phyloP scores from a whole-genome alignment of 2,113 vertebrate species.

The Pseudorectes ferrugineus region DNA sequence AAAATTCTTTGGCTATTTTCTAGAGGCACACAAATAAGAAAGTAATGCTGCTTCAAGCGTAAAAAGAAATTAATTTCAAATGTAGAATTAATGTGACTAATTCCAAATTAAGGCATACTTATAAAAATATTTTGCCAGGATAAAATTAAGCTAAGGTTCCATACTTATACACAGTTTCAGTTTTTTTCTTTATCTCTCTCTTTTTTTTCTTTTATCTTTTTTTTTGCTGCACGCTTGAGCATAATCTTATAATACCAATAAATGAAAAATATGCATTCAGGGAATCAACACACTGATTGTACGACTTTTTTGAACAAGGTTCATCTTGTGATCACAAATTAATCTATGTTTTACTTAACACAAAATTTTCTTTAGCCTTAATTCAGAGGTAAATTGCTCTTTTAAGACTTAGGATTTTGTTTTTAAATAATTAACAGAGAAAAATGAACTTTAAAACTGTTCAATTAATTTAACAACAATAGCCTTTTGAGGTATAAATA shows the following conservation, averaged over 20 bases:
- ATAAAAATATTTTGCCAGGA: neutral
- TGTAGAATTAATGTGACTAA: neutral
- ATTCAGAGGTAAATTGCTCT: neutral
- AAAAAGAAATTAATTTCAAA: neutral
- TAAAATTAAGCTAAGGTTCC: neutral
- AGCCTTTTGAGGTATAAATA: neutral
- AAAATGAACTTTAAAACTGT: neutral
- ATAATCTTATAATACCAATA: neutral
- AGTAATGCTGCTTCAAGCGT: neutral
- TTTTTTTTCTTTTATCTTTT: neutral
- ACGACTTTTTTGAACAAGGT: neutral
- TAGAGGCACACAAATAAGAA: neutral
- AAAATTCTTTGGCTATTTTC: neutral
- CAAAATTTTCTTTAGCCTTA: neutral
- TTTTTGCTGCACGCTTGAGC: neutral
- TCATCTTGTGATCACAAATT: neutral
- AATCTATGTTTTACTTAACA: slow-evolving; percentile 10
- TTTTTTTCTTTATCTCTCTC: neutral
- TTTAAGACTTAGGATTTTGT: neutral
- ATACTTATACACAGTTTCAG: neutral
- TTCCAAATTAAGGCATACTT: neutral
- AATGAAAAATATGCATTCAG: slow-evolving; percentile 9
- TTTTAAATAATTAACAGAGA: neutral
- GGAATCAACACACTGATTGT: slow-evolving; percentile 1
- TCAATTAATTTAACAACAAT: slow-evolving; percentile 5